Percentiles rank a stretch among this genome's conserved stretches.
Conservation (phyloP, 2,113 vertebrate species). For the Erpornis zantholeuca region DNA sequence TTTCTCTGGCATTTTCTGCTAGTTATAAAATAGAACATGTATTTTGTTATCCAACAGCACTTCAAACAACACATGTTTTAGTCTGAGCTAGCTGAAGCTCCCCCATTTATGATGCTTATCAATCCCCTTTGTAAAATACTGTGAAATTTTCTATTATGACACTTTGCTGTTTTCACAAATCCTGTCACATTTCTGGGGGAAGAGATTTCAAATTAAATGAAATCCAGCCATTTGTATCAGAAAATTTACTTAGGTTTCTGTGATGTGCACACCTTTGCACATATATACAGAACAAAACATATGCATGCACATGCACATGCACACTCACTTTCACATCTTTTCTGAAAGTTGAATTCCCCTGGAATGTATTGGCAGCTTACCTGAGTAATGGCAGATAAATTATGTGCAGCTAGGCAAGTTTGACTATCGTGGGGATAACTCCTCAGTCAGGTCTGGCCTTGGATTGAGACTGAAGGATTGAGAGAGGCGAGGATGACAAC, state of each 20-base stretch:
- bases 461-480: neutral
- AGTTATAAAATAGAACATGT: neutral
- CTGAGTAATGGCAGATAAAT: neutral
- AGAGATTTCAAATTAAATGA: neutral
- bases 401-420: neutral
- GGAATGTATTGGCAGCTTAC: neutral
- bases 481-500: neutral
- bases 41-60: neutral
- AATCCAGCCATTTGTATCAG: neutral
- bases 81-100: neutral
- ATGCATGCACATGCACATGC: too few species aligned
- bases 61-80: neutral
- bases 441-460: neutral
- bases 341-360: neutral
- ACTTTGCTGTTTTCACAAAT: neutral
- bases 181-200: neutral
- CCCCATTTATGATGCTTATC: neutral
- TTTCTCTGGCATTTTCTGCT: neutral
- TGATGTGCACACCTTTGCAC: neutral
- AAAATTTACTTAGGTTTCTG: neutral
- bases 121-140: neutral
- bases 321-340: neutral
- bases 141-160: neutral
- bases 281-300: accelerated
- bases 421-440: neutral